A percentile compares a stretch with the other conserved stretches of the same genome.
phyloP scores from a whole-genome alignment of 2,888 invertebrate genomes.

The Philhelius pedissequus region DNA sequence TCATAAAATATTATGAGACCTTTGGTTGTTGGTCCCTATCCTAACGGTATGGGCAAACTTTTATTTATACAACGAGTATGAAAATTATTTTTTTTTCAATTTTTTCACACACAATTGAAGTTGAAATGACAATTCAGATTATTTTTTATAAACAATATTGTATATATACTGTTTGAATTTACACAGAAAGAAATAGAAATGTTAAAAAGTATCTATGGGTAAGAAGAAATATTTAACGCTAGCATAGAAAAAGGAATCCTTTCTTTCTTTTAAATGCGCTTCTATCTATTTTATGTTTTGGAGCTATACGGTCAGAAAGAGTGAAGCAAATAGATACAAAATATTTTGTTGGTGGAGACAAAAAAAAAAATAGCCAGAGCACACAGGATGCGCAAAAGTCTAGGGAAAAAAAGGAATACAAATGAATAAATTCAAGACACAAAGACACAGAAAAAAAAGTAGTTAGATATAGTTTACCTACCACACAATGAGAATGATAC shows the following conservation, averaged over 20 bases:
- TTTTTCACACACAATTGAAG: slow-evolving; percentile 63
- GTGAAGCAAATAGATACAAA: background rate
- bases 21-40: background rate
- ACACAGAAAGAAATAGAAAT: too few species aligned
- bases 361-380: background rate
- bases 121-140: slow-evolving; percentile 46
- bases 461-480: too few species aligned
- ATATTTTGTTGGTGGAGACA: background rate
- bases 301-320: background rate
- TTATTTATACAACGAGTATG: background rate
- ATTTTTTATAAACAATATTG: background rate
- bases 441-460: background rate
- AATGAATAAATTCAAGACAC: slow-evolving; percentile 3
- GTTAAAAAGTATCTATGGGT: background rate
- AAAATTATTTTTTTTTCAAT: slow-evolving; percentile 16
- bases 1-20: slow-evolving; percentile 63
- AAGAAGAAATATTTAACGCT: background rate
- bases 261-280: background rate
- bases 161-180: too few species aligned
- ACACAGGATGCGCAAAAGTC: background rate
- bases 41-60: background rate
- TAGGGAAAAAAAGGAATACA: background rate
- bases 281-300: slow-evolving; percentile 16
- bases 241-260: slow-evolving; percentile 12
- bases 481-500: background rate